These are phyloP conservation scores for Sebastes nivosus DNA, from an alignment of 2,797 vertebrate species.

Conservation along the genomic window DNA sequence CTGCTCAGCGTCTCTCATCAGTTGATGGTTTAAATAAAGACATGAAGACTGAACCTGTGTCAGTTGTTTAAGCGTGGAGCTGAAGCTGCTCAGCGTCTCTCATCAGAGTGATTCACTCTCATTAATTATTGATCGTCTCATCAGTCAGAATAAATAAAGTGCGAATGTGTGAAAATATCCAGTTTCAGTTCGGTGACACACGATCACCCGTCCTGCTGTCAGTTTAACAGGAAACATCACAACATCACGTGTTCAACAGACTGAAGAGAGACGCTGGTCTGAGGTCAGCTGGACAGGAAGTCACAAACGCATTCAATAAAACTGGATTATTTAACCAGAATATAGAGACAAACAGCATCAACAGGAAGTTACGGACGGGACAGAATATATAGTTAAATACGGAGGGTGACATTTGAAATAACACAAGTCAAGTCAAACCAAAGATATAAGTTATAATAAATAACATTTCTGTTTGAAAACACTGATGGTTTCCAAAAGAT, in stretches of 20 bases:
- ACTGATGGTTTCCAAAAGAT: no score
- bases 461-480: neutral
- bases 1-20: no score
- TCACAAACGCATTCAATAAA: neutral
- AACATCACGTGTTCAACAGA: no score
- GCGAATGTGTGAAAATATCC: constrained; percentile 55
- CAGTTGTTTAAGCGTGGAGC: neutral
- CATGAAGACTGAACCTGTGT: neutral
- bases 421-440: no score
- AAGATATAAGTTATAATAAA: neutral
- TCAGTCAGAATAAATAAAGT: constrained; percentile 42
- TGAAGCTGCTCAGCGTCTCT: no score
- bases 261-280: neutral
- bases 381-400: no score
- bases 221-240: neutral
- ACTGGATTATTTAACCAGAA: neutral
- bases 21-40: no score
- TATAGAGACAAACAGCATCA: neutral
- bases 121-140: constrained; percentile 59
- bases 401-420: no score
- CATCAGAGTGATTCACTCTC: no score
- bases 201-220: neutral
- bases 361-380: no score
- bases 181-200: constrained; percentile 28
- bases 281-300: neutral